These are phyloP conservation scores for Limnodromus scolopaceus DNA, from an alignment of 2,797 vertebrate species.

Conservation along the genomic window DNA sequence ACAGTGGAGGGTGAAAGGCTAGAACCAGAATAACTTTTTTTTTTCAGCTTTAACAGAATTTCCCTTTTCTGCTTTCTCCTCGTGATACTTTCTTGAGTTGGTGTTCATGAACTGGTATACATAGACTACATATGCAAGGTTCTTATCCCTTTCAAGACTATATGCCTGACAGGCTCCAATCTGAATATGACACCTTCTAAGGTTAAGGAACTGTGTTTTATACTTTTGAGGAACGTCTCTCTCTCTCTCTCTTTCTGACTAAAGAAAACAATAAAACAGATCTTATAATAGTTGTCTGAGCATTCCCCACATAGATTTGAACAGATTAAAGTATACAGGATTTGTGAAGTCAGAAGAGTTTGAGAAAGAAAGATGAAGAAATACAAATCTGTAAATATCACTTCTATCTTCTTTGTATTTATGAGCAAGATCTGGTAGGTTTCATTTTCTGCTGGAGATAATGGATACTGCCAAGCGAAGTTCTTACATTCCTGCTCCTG, in stretches of 20 bases:
- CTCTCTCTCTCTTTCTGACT: not conserved
- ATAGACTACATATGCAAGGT: rapidly evolving
- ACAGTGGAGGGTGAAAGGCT: not conserved
- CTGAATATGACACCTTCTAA: not conserved
- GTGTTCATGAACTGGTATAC: not conserved
- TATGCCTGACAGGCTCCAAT: rapidly evolving
- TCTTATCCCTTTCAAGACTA: not conserved
- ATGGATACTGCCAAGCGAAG: not conserved
- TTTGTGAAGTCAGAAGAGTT: not conserved
- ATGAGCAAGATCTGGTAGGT: not conserved
- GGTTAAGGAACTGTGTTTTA: not conserved
- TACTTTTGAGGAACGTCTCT: not conserved
- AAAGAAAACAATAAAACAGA: not conserved
- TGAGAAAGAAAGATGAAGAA: not conserved
- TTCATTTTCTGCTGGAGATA: not conserved
- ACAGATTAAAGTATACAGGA: not conserved
- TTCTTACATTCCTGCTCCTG: not conserved
- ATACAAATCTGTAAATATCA: not conserved
- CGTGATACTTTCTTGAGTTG: not conserved
- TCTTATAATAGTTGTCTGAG: not conserved
- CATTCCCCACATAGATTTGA: not conserved
- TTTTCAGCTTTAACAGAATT: not conserved
- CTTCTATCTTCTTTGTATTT: not conserved
- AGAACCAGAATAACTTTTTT: not conserved
- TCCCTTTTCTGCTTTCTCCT: not conserved